Evolutionary conservation across 2,797 vertebrate genomes (phyloP).

Genomic region (Helarctos malayanus): DNA sequence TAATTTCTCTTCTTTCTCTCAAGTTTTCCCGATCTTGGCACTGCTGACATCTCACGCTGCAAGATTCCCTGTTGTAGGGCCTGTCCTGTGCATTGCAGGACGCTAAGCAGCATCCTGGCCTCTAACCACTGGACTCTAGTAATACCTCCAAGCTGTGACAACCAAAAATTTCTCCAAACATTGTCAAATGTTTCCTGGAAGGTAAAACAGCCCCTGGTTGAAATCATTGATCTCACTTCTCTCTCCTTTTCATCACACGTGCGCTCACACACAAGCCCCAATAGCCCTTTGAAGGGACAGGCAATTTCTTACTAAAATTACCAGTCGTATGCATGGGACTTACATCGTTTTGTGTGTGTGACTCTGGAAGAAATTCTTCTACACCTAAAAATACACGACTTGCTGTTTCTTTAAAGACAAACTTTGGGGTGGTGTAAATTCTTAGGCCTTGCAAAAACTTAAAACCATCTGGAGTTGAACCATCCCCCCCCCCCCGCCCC

Average conservation of each 20-base stretch:
- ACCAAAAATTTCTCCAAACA: neutral
- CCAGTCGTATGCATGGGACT: neutral
- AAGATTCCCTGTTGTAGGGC: neutral
- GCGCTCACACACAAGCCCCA: neutral
- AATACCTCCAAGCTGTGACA: neutral
- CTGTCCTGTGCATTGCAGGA: neutral
- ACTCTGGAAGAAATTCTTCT: slow-evolving; percentile 9
- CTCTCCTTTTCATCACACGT: neutral
- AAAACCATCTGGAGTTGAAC: slow-evolving; percentile 41
- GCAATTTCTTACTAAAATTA: slow-evolving; percentile 38
- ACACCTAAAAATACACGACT: neutral
- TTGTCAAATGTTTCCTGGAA: neutral
- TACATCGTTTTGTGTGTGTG: slow-evolving; percentile 20
- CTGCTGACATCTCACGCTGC: neutral
- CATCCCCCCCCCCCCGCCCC: neutral
- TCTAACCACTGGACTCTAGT: neutral
- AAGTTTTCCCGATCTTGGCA: neutral
- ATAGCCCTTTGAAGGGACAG: neutral
- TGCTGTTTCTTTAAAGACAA: slow-evolving; percentile 59
- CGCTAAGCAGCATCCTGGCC: neutral
- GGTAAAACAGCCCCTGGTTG: neutral
- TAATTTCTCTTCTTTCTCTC: neutral
- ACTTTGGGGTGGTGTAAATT: slow-evolving; percentile 22
- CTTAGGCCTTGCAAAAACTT: slow-evolving; percentile 40
- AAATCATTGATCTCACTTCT: neutral